Evolutionary conservation across 2,113 vertebrate genomes (phyloP).

Genomic region (Scytalopus superciliaris): DNA sequence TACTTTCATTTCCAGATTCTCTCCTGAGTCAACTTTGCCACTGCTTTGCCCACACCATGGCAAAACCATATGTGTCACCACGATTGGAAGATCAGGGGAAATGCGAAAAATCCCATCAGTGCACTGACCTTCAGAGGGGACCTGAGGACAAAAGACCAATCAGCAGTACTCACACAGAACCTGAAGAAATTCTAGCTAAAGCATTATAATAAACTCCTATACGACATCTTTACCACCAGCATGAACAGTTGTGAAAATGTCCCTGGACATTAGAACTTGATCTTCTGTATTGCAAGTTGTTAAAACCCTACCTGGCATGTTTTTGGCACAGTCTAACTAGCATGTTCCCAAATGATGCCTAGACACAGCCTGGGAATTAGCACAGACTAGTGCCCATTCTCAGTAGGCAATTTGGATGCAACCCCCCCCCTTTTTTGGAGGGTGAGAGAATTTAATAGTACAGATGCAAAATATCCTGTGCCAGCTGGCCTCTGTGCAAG

Average conservation of each 20-base stretch:
- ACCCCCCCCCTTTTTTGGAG: neutral
- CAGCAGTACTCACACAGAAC: neutral
- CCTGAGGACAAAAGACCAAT: neutral
- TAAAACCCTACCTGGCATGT: slow-evolving; percentile 27
- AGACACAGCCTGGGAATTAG: slow-evolving; percentile 32
- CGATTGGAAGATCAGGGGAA: neutral
- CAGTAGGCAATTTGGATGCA: slow-evolving; percentile 33
- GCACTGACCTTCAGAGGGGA: neutral
- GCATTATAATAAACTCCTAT: neutral
- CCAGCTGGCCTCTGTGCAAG: slow-evolving; percentile 58
- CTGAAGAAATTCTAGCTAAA: neutral
- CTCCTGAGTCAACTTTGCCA: neutral
- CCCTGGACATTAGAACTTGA: neutral
- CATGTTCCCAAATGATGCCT: slow-evolving; percentile 16
- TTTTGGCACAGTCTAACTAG: neutral
- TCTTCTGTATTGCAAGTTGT: neutral
- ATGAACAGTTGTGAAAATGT: neutral
- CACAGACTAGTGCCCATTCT: slow-evolving; percentile 36
- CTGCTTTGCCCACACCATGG: neutral
- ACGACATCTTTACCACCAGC: neutral
- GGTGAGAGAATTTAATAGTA: slow-evolving; percentile 38
- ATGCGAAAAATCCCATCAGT: neutral
- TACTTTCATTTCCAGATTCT: neutral
- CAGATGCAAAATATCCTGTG: slow-evolving; percentile 61
- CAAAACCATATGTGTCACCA: neutral